phyloP scores from a whole-genome alignment of 2,888 invertebrate genomes.

The Electrophaes corylata region DNA sequence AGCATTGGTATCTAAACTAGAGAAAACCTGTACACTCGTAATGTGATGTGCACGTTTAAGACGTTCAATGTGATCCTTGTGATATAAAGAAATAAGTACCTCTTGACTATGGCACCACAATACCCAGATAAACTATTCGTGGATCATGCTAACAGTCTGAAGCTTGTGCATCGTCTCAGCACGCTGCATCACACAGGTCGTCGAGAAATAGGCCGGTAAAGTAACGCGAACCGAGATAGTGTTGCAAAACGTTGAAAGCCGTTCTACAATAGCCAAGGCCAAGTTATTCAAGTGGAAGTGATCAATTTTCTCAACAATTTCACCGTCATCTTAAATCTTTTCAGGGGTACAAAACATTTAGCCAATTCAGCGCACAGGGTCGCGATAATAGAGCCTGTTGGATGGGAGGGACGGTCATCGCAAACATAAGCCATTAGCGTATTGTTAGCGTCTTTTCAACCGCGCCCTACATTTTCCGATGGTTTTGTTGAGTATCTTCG shows the following conservation, averaged over 20 bases:
- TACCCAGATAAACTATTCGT: neutral
- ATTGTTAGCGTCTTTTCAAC: constrained; percentile 74
- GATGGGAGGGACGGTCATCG: constrained; percentile 75
- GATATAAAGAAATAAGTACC: neutral
- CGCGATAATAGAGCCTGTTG: constrained; percentile 78
- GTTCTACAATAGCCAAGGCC: constrained; percentile 58
- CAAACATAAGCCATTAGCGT: constrained; percentile 82
- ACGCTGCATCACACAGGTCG: neutral
- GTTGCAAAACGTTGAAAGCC: constrained; percentile 24
- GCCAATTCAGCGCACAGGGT: constrained; percentile 79
- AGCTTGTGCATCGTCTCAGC: too few species aligned
- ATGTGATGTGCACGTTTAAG: too few species aligned
- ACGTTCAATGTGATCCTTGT: too few species aligned
- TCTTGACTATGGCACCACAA: too few species aligned
- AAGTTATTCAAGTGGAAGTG: constrained; percentile 73
- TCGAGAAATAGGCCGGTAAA: constrained; percentile 3
- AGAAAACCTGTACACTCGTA: too few species aligned
- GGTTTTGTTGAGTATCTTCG: constrained; percentile 56
- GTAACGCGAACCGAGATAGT: constrained; percentile 17
- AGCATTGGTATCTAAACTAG: too few species aligned
- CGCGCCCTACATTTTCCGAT: constrained; percentile 60
- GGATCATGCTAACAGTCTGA: neutral
- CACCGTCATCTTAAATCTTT: constrained; percentile 81
- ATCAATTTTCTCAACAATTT: constrained; percentile 83
- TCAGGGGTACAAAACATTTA: constrained; percentile 80